Evolutionary conservation across 1,140 invertebrate genomes (phyloP).

Genomic region (Andricus grossulariae): DNA sequence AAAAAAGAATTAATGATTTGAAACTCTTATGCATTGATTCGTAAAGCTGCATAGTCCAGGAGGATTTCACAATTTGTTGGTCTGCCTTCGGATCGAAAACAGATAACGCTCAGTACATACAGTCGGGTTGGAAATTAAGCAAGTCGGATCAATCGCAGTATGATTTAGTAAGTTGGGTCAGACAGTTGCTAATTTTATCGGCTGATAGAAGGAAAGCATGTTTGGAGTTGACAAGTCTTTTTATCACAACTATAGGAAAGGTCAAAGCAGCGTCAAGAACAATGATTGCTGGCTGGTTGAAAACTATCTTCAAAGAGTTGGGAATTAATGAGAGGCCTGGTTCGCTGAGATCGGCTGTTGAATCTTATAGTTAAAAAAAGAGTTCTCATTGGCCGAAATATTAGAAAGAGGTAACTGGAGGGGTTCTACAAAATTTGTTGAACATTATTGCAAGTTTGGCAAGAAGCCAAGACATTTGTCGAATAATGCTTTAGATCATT

Average conservation of each 20-base stretch:
- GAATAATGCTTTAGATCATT: too few relatives aligned
- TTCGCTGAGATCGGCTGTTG: slow-evolving; percentile 56
- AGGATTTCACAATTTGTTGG: not conserved
- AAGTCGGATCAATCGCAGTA: too few relatives aligned
- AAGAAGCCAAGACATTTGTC: not conserved
- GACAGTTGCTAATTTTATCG: too few relatives aligned
- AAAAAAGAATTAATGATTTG: not conserved
- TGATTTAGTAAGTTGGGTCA: not conserved
- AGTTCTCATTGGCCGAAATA: slow-evolving; percentile 48
- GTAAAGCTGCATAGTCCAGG: not conserved
- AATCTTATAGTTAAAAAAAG: slow-evolving; percentile 54
- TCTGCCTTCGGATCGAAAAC: not conserved
- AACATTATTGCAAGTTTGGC: slow-evolving; percentile 48
- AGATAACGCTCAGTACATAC: not conserved
- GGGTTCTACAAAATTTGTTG: slow-evolving; percentile 46
- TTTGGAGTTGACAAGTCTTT: not conserved
- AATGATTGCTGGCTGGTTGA: slow-evolving; percentile 54
- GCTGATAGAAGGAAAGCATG: too few relatives aligned
- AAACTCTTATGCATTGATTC: not conserved
- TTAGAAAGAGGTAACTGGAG: slow-evolving; percentile 50
- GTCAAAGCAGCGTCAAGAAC: slow-evolving; percentile 42
- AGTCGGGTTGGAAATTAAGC: too few relatives aligned
- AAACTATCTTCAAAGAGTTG: too few relatives aligned
- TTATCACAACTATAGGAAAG: not conserved
- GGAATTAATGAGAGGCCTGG: too few relatives aligned